phyloP scores from a whole-genome alignment of 1,140 invertebrate genomes.

The Drosophila persimilis region DNA sequence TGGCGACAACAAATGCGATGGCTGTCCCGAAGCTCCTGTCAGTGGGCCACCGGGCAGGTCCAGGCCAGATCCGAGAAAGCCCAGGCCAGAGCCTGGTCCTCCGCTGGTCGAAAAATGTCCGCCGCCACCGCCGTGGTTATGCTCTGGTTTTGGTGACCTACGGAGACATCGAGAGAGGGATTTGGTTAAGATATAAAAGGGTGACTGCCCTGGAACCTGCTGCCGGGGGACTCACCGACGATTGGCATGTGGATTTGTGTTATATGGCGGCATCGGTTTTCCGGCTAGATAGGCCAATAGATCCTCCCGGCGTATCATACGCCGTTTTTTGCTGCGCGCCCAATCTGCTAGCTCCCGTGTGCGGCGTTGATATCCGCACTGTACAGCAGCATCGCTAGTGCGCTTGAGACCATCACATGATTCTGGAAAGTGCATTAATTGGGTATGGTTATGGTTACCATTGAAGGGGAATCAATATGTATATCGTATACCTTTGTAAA shows the following conservation, averaged over 20 bases:
- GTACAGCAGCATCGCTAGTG: slow-evolving; percentile 88
- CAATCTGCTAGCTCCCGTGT: slow-evolving; percentile 91
- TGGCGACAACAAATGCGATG: slow-evolving; percentile 49
- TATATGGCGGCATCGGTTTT: slow-evolving; percentile 86
- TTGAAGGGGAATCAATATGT: no score
- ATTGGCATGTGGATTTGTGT: slow-evolving; percentile 84
- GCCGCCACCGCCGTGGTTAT: slow-evolving; percentile 52
- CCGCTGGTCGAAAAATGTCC: slow-evolving; percentile 6
- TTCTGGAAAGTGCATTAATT: slow-evolving; percentile 84
- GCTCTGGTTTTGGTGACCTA: slow-evolving; percentile 77
- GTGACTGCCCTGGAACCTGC: slow-evolving; percentile 13
- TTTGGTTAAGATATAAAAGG: slow-evolving; percentile 26
- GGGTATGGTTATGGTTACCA: background rate
- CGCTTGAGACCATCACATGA: slow-evolving; percentile 89
- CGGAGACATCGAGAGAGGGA: background rate
- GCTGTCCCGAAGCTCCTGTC: slow-evolving; percentile 31
- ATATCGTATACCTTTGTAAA: slow-evolving; percentile 88
- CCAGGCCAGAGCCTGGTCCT: slow-evolving; percentile 24
- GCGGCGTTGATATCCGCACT: slow-evolving; percentile 89
- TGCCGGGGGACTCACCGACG: slow-evolving; percentile 76
- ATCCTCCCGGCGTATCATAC: slow-evolving; percentile 89
- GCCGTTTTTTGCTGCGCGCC: slow-evolving; percentile 89
- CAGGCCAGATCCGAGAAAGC: slow-evolving; percentile 55
- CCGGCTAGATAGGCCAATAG: slow-evolving; percentile 91
- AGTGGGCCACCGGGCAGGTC: slow-evolving; percentile 41